A percentile compares a stretch with the other conserved stretches of the same genome.
phyloP scores from a whole-genome alignment of 2,888 invertebrate genomes.

The Agrotis ipsilon region DNA sequence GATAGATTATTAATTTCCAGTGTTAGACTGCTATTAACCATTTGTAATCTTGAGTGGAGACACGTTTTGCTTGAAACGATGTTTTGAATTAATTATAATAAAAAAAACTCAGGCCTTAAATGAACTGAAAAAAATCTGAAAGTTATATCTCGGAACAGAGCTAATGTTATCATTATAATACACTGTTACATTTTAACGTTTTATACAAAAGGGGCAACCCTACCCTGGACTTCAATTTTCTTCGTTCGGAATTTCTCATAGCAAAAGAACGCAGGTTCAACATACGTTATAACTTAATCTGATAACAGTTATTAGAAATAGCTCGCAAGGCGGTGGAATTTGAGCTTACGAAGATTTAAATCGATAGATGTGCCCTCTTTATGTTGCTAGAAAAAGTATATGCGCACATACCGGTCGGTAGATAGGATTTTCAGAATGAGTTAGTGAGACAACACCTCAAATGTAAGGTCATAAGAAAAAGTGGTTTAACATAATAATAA shows the following conservation, averaged over 20 bases:
- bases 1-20: too few species aligned
- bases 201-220: not conserved
- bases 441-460: not conserved
- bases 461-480: too few species aligned
- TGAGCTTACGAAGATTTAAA: not conserved
- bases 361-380: not conserved
- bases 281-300: conserved; percentile 6
- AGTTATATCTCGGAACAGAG: not conserved
- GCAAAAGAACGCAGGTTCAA: conserved; percentile 13
- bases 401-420: too few species aligned
- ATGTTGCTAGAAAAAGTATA: not conserved
- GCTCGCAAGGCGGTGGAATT: not conserved
- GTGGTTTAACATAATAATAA: too few species aligned
- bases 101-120: too few species aligned
- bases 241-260: not conserved
- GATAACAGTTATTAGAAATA: conserved; percentile 30
- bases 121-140: too few species aligned
- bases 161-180: not conserved
- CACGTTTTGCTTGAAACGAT: too few species aligned
- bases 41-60: too few species aligned
- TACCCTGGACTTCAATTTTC: not conserved
- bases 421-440: not conserved
- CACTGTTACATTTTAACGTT: too few species aligned
- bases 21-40: too few species aligned
- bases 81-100: too few species aligned